Evolutionary conservation across 2,113 vertebrate species (phyloP).

Genomic region (Calypte anna): DNA sequence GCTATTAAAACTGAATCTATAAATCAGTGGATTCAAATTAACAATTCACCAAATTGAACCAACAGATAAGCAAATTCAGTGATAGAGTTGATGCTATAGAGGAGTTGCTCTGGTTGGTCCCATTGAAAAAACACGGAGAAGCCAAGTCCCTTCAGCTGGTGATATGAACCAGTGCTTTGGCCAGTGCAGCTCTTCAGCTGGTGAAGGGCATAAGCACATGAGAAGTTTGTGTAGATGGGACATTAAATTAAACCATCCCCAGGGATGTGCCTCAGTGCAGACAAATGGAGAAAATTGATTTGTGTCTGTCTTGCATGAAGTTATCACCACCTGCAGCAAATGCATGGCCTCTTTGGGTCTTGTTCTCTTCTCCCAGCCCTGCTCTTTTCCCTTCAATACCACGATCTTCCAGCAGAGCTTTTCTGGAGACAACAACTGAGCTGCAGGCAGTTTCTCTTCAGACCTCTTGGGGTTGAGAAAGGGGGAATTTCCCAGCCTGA

Average conservation of each 20-base stretch:
- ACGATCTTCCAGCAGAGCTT: neutral
- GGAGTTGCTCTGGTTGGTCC: neutral
- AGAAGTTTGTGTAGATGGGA: neutral
- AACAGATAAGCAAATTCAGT: neutral
- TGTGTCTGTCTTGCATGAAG: fast-evolving
- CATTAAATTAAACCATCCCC: neutral
- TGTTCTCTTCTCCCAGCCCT: neutral
- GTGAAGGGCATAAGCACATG: neutral
- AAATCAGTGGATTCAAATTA: conserved; percentile 19
- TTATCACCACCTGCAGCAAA: neutral
- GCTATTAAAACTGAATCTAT: neutral
- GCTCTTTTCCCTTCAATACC: neutral
- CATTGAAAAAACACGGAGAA: neutral
- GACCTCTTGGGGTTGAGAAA: neutral
- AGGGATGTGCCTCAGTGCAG: neutral
- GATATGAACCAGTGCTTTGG: neutral
- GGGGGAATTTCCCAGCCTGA: neutral
- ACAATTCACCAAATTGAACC: conserved; percentile 11
- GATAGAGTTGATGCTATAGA: neutral
- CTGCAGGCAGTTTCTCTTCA: neutral
- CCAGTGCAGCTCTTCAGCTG: neutral
- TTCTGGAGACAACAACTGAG: neutral
- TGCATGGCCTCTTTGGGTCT: neutral
- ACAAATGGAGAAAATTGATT: neutral
- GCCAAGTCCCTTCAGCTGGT: neutral